Percentiles rank a stretch among this genome's conserved stretches.
Conservation (phyloP, 2,888 invertebrate species). For the Caenorhabditis sp. region DNA sequence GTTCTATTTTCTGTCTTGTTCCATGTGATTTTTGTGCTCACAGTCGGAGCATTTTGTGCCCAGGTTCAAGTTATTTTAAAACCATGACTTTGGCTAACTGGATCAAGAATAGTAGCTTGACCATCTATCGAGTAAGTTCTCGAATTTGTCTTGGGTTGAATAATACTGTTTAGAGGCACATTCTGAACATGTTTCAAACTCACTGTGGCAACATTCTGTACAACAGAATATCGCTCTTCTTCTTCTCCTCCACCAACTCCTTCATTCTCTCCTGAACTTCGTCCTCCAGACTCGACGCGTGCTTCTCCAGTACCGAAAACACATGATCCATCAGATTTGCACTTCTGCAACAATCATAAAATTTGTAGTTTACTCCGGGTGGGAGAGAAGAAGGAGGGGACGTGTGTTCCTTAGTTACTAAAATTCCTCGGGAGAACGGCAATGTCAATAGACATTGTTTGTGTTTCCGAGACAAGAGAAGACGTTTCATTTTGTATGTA, state of each 20-base stretch:
- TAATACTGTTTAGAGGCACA: too few species aligned
- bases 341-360: constrained; percentile 65
- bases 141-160: too few species aligned
- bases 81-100: too few species aligned
- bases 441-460: constrained; percentile 42
- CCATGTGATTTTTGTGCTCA: not conserved
- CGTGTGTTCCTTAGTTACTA: constrained; percentile 42
- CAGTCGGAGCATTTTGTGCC: not conserved
- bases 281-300: constrained; percentile 75
- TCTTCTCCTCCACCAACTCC: constrained; percentile 79
- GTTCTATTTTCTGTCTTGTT: not conserved
- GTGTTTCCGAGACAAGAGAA: constrained; percentile 25
- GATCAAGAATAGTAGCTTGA: too few species aligned
- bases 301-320: constrained; percentile 79
- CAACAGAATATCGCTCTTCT: constrained; percentile 77
- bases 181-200: constrained; percentile 18
- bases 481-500: constrained; percentile 15
- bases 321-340: constrained; percentile 82
- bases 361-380: constrained; percentile 45
- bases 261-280: constrained; percentile 79
- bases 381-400: constrained; percentile 28
- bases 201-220: constrained; percentile 80
- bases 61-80: too few species aligned
- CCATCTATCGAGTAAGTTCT: too few species aligned
- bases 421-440: constrained; percentile 26